Base-by-base conservation (phyloP, 2,888 invertebrate genomes). In the Eupithecia insigniata region DNA sequence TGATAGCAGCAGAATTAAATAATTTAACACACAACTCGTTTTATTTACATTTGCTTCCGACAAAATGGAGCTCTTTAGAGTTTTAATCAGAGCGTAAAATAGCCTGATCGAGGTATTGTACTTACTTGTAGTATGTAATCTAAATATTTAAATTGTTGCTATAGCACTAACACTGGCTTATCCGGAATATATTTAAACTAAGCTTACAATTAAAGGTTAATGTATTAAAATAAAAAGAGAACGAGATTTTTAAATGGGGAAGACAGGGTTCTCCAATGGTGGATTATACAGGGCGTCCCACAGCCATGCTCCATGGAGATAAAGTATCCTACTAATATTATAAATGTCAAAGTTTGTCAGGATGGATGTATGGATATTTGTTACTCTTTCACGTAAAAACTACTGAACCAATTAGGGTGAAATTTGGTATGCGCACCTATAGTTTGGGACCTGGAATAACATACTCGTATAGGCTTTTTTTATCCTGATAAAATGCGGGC, bases 81-180 rank as follows among this genome's bases (percentile, higher is more conserved):
- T 66, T 36, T 66, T 70, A 71, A 76, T 66, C 73, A 76, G 76
- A 76, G 70, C 73, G 71, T 73, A 39, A 74, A 73, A 72, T 62
- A 65, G 60, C n/a, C 65, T 46, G 64, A 51, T 51, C 46, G 62
- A 30, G 46, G 55, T 32, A 69, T 69, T 28, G 39, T 66, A 70
- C 62, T 34, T 66, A 70, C 62, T 34, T 39, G 66, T 66, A 36
- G 39, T 69, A 71, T 36, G 64, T 64, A 64, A 64, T 34, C 36
- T 64, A 36, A 64, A 64, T 64, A 39, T 36, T 64, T 7, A 64
- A 64, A 64, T 26, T n/a, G 36, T 36, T 62, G 62, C 62, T 62
- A 34, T 62, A 32, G 10, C 10, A 51, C n/a, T 51, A 43, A 43
- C 18, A 43, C 43, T 43, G 43, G 18, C 14, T 43, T 43, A 18